Conservation (phyloP, 2,888 invertebrate species). For the Chrysolina oricalcia region DNA sequence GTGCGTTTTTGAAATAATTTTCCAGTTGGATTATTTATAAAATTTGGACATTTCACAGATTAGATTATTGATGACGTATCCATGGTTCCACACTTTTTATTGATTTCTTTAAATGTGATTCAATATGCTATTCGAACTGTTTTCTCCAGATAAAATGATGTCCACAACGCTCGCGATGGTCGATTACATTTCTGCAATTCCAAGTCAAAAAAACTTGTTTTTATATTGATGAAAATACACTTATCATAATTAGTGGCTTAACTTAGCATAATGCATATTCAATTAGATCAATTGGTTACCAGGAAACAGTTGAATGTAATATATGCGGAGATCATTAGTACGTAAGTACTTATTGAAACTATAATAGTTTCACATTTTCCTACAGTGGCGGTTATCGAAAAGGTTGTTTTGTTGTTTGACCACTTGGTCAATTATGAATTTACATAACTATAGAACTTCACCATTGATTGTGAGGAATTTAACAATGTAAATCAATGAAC, state of each 20-base stretch:
- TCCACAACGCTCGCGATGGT: too few species aligned
- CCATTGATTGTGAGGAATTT: too few species aligned
- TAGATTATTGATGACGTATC: too few species aligned
- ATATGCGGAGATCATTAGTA: constrained; percentile 27
- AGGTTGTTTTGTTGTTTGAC: neutral
- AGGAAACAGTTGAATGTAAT: constrained; percentile 34
- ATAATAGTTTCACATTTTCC: constrained; percentile 5
- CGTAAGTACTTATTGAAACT: constrained; percentile 21
- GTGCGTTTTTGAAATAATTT: too few species aligned
- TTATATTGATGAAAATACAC: constrained; percentile 7
- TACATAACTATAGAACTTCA: too few species aligned
- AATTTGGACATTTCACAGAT: too few species aligned
- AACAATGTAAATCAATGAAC: too few species aligned
- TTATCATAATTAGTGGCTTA: neutral
- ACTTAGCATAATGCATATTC: neutral
- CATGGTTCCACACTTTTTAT: too few species aligned
- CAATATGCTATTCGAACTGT: too few species aligned
- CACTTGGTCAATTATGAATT: too few species aligned
- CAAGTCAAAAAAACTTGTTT: neutral
- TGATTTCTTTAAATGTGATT: too few species aligned
- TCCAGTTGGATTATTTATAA: too few species aligned
- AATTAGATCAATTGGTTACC: constrained; percentile 16
- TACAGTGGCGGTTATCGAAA: constrained; percentile 20
- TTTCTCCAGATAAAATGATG: neutral
- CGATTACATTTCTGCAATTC: neutral